A percentile compares a stretch with the other conserved stretches of the same genome.
phyloP scores from a whole-genome alignment of 2,888 invertebrate genomes.

The Hypolimnas misippus region DNA sequence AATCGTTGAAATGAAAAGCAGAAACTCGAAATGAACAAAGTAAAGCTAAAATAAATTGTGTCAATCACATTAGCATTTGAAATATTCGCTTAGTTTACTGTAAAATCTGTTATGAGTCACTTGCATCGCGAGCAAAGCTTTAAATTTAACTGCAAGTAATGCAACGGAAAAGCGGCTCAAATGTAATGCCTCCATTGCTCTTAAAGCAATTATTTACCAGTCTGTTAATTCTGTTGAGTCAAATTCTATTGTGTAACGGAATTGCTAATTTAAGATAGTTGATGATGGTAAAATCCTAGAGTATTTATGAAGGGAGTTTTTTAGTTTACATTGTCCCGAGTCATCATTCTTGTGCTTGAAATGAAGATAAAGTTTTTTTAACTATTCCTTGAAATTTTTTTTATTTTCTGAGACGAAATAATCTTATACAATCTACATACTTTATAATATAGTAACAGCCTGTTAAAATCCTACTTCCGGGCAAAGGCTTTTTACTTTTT shows the following conservation, averaged over 20 bases:
- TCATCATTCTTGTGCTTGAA: no score
- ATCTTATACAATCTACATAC: no score
- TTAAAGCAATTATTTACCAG: background rate
- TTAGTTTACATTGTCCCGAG: no score
- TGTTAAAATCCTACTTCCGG: no score
- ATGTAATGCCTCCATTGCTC: background rate
- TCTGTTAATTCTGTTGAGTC: background rate
- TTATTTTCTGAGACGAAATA: no score
- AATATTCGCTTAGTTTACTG: background rate
- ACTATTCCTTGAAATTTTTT: no score
- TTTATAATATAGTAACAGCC: no score
- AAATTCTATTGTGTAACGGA: background rate
- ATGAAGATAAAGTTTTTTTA: no score
- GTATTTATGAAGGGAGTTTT: no score
- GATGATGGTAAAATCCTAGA: no score
- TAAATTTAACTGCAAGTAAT: constrained; percentile 5
- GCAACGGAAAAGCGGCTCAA: background rate
- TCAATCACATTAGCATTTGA: background rate
- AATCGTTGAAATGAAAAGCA: background rate
- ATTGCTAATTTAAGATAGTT: background rate
- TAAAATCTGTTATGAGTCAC: background rate
- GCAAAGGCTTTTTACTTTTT: no score
- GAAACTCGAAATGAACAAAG: background rate
- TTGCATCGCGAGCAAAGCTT: background rate
- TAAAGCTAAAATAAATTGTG: background rate